These are phyloP conservation scores for Junonia oenone DNA, from an alignment of 2,888 invertebrate genomes.

Conservation along the genomic window DNA sequence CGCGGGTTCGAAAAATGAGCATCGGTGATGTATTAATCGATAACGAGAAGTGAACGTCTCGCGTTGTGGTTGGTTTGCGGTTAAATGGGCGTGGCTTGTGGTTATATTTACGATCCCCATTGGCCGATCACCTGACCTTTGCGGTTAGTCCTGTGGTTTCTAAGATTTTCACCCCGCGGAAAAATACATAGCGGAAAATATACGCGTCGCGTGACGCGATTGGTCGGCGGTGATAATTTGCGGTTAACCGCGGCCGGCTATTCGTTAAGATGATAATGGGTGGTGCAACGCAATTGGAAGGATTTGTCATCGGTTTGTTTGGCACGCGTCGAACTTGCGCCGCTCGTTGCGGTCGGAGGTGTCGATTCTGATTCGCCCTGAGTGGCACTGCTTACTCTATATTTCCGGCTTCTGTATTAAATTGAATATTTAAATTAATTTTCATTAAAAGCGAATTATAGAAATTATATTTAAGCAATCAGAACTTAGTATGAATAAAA, in stretches of 20 bases:
- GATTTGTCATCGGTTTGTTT: slow-evolving; percentile 60
- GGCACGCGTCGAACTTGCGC: slow-evolving; percentile 34
- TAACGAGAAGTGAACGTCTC: slow-evolving; percentile 68
- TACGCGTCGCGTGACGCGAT: slow-evolving; percentile 54
- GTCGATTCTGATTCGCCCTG: slow-evolving; percentile 34
- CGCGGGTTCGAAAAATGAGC: slow-evolving; percentile 54
- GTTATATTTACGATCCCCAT: slow-evolving; percentile 80
- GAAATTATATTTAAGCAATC: neutral
- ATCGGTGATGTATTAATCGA: slow-evolving; percentile 57
- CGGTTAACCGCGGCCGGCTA: slow-evolving; percentile 73
- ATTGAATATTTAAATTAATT: neutral
- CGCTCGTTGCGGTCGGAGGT: slow-evolving; percentile 39
- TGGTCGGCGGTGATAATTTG: slow-evolving; percentile 66
- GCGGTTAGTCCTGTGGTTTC: slow-evolving; percentile 81
- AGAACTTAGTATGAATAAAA: neutral
- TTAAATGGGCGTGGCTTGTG: slow-evolving; percentile 82
- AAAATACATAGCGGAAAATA: slow-evolving; percentile 75
- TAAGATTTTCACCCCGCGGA: slow-evolving; percentile 78
- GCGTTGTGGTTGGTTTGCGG: slow-evolving; percentile 82
- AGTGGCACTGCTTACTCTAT: slow-evolving; percentile 12
- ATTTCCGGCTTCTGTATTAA: neutral
- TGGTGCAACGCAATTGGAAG: slow-evolving; percentile 49
- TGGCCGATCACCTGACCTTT: slow-evolving; percentile 80
- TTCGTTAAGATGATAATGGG: slow-evolving; percentile 76
- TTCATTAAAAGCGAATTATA: no score